Evolutionary conservation across 2,113 vertebrate genomes (phyloP).

Genomic region (Tauraco erythrolophus): DNA sequence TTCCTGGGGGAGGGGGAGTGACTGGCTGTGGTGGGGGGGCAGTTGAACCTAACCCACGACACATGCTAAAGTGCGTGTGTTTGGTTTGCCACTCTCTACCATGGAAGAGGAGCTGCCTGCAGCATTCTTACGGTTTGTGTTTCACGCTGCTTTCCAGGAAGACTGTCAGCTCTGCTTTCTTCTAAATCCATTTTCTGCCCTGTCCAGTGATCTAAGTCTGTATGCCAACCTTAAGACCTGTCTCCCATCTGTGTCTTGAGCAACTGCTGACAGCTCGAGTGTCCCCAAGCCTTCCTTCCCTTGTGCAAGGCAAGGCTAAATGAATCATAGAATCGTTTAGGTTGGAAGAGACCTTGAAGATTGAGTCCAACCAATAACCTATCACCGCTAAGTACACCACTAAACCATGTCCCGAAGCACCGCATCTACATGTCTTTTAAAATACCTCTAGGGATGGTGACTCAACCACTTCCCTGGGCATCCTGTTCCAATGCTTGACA

Average conservation of each 20-base stretch:
- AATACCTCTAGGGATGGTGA: no score
- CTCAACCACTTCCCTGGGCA: no score
- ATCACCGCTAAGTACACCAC: no score
- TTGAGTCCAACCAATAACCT: no score
- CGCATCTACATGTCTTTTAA: no score
- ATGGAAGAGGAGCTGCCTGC: background rate
- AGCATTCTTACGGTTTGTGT: background rate
- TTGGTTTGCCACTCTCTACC: background rate
- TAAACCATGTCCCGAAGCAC: no score
- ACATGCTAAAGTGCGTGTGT: no score
- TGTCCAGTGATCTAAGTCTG: background rate
- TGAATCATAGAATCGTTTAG: background rate
- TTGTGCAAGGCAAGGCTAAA: background rate
- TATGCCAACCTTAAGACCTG: background rate
- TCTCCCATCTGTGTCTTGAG: fast-evolving
- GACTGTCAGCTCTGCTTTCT: background rate
- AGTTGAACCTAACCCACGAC: no score
- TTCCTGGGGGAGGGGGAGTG: no score
- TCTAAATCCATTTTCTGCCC: background rate
- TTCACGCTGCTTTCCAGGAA: background rate
- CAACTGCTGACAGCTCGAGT: background rate
- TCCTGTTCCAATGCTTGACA: no score
- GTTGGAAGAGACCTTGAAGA: no score
- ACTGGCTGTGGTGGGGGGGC: no score
- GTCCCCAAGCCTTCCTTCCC: background rate